Evolutionary conservation across 2,888 invertebrate genomes (phyloP), one percentile per base, ranked within the genome.

Genomic region (Chloroclystis v-ata): DNA sequence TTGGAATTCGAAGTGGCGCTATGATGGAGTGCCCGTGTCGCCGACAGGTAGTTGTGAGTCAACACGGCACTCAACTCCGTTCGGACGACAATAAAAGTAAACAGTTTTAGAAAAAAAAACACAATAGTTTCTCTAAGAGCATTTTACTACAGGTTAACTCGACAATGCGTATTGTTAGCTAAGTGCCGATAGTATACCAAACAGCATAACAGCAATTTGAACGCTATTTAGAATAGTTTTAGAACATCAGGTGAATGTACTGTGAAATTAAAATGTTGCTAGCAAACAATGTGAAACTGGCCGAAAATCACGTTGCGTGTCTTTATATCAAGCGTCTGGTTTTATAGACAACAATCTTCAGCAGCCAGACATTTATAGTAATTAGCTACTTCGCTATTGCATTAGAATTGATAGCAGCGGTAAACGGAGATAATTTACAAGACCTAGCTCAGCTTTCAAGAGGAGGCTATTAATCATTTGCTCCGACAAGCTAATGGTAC

Each of bases 11-110:
- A 72, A 72, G 74, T 72, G 81, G 73, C 77, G 59, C 69, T 30
- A 69, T 80, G 79, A 82, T 79, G 70, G 69, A 83, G 78, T 75
- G 75, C 71, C 74, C 67, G 68, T 75, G 74, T 72, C 73, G 71
- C 65, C 75, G 78, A 80, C 84, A 85, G 81, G 82, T 83, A 82
- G 73, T 58, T 65, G 64, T 82, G 82, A 83, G 63, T 82, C 82
- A 82, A 69, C 71, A 61, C 67, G 67, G 72, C 67, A 66, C 61
- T 64, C 14, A n/a, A 16, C 16, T 16, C n/a, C 59, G 60, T 55
- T 58, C 57, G 60, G 56, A 59, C 47, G 47, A 61, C 61, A 67
- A 61, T 53, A 49, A 35, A 35, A 14, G 20, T 43, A 57, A 43
- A 43, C 43, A 50, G 37, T 42, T 43, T 42, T 30, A 33, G 43